Evolutionary conservation across 2,113 vertebrate species (phyloP), one percentile per base, ranked within the genome.

Genomic region (Caranx melampygus): DNA sequence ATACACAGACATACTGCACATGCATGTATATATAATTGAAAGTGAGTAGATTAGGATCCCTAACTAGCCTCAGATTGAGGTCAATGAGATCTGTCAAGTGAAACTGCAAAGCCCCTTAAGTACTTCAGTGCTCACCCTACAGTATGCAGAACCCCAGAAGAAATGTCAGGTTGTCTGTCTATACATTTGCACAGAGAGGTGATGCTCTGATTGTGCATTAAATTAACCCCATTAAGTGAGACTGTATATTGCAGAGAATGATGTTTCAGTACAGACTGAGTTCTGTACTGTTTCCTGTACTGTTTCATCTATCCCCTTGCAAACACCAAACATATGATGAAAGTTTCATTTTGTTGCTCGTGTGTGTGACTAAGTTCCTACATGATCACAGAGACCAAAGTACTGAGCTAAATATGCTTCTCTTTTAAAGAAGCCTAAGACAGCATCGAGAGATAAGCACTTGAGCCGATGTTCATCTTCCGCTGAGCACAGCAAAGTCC

Each of bases 401-500:
- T 26, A 71, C 70, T 77, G 71, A 64, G 49, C 51, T 63, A 47
- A 6, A 16, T 64, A 10, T 62, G 72, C 51, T 37, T 61, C 61
- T 83, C 76, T 87, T 84, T 81, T 86, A 65, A 87, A 85, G 75
- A 51, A 54, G 60, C 67, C 85, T 86, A 60, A 82, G 83, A 68
- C 54, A 70, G 47, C 47, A 74, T 3, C n/a, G 72, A 65, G 81
- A 87, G 93, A 93, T 96, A 94, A 96, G 91, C 75, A 87, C 87
- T 93, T 94, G 93, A 94, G 90, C 93, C 89, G 91, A 88, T 90
- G 87, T 89, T 85, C 84, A 87, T 92, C 91, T 95, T 95, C 92
- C 87, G 96, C 96, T 97, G 95, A 97, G 92, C 91, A 55, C 88
- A 95, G 94, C 95, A 96, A 93, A 92, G 92, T 94, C 82, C 55